Evolutionary conservation across 2,888 invertebrate species (phyloP).

Genomic region (Caenorhabditis becei): DNA sequence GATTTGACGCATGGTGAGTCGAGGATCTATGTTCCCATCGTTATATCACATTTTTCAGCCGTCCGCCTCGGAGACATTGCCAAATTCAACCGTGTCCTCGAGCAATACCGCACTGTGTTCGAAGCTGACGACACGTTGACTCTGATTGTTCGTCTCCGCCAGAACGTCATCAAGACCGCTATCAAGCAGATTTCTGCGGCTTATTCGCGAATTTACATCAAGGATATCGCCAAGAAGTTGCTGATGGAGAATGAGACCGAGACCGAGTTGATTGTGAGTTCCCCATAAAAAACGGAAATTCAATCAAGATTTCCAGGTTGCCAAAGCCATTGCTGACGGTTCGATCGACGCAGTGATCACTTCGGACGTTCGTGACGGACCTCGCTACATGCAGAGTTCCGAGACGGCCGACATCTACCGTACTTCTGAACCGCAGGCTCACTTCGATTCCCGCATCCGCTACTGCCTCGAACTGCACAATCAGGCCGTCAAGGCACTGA

Average conservation of each 20-base stretch:
- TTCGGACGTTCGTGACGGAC: conserved; percentile 87
- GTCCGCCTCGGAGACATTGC: conserved; percentile 95
- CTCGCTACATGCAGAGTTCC: conserved; percentile 92
- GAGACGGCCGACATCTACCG: conserved; percentile 95
- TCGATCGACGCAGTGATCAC: conserved; percentile 98
- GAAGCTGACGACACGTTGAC: conserved; percentile 96
- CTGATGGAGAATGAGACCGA: conserved; percentile 94
- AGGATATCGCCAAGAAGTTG: conserved; percentile 94
- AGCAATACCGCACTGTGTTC: conserved; percentile 89
- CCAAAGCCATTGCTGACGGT: conserved; percentile 90
- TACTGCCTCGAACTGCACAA: conserved; percentile 98
- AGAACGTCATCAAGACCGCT: conserved; percentile 97
- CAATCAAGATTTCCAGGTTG: conserved; percentile 61
- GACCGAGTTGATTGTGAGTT: conserved; percentile 95
- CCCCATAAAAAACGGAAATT: neutral
- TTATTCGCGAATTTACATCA: conserved; percentile 95
- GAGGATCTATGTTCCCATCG: neutral
- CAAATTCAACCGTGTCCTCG: conserved; percentile 93
- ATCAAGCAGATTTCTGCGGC: conserved; percentile 89
- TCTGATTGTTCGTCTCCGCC: conserved; percentile 93
- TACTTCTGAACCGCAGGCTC: conserved; percentile 85
- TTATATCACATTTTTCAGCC: conserved; percentile 78
- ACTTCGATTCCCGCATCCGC: conserved; percentile 87
- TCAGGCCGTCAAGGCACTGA: conserved; percentile 98
- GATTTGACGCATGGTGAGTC: conserved; percentile 91